A percentile compares a stretch with the other conserved stretches of the same genome.
phyloP scores from a whole-genome alignment of 2,797 vertebrate genomes.

The Alauda arvensis region DNA sequence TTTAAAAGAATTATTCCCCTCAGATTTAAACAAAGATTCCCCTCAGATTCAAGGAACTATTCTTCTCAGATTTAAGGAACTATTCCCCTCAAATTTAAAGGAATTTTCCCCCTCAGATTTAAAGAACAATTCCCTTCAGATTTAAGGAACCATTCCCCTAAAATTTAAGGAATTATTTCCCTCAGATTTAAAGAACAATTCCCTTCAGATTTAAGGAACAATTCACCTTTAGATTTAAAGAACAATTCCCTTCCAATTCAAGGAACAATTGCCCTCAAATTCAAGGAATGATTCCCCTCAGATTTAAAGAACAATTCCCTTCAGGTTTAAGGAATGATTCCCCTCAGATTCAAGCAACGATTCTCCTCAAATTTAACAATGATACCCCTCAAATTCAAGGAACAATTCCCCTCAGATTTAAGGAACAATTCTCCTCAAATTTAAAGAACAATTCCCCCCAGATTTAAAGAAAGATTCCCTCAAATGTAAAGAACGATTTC shows the following conservation, averaged over 20 bases:
- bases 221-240: accelerated
- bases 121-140: accelerated
- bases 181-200: accelerated
- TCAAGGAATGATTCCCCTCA: accelerated
- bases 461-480: too few species aligned
- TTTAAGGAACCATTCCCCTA: accelerated
- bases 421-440: too few species aligned
- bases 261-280: accelerated
- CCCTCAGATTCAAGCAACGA: accelerated
- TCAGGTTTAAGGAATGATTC: accelerated
- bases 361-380: accelerated
- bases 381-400: too few species aligned
- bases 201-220: accelerated
- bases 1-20: accelerated
- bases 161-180: accelerated
- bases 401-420: accelerated
- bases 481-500: too few species aligned
- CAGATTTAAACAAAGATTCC: accelerated
- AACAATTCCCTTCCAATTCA: accelerated
- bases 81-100: background rate
- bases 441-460: too few species aligned
- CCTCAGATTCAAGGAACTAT: accelerated
- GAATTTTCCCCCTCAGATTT: accelerated
- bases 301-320: accelerated
- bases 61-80: background rate